phyloP scores from a whole-genome alignment of 2,888 invertebrate genomes.

The Vesta saturnalis region DNA sequence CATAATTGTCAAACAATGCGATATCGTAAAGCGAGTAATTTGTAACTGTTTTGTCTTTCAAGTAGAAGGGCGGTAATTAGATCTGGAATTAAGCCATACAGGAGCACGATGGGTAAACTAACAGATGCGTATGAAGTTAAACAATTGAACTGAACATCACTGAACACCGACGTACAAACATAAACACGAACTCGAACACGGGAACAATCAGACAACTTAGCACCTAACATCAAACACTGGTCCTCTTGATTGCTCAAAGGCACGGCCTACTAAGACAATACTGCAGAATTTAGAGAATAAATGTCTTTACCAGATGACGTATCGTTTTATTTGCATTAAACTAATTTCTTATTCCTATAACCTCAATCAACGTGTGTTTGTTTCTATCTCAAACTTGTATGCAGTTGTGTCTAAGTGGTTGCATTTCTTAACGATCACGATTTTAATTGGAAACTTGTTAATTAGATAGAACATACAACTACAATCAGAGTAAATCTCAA shows the following conservation, averaged over 20 bases:
- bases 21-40: conserved; percentile 16
- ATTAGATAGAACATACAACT: conserved; percentile 39
- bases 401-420: not conserved
- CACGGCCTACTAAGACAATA: conserved; percentile 46
- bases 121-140: conserved; percentile 51
- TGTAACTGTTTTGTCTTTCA: conserved; percentile 32
- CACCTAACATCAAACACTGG: conserved; percentile 54
- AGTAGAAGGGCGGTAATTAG: conserved; percentile 42
- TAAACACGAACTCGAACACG: conserved; percentile 51
- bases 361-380: no score
- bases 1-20: not conserved
- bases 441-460: conserved; percentile 35
- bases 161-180: conserved; percentile 53
- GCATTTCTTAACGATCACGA: conserved; percentile 11
- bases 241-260: conserved; percentile 54
- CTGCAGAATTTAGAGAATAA: conserved; percentile 34
- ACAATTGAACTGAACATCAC: conserved; percentile 57
- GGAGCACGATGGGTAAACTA: conserved; percentile 45
- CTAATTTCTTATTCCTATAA: conserved; percentile 14
- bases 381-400: not conserved
- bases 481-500: conserved; percentile 45
- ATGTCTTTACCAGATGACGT: conserved; percentile 33
- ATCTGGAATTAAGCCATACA: conserved; percentile 45
- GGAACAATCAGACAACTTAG: conserved; percentile 54
- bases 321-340: conserved; percentile 20